phyloP scores from a whole-genome alignment of 1,140 invertebrate species.

The Drosophila trapezifrons region DNA sequence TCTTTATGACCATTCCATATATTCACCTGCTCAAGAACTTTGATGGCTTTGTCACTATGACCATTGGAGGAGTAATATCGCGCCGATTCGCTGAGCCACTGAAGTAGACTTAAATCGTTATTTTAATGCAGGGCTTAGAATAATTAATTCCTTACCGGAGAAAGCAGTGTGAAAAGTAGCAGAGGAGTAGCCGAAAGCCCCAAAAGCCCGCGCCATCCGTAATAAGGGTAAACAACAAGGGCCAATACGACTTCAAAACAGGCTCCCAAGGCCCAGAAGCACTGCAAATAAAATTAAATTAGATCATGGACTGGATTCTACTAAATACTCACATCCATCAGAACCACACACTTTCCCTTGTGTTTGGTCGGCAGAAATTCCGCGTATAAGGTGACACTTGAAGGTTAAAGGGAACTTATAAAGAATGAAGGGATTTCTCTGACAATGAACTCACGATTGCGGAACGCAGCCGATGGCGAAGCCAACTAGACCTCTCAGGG shows the following conservation, averaged over 20 bases:
- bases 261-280: constrained; percentile 98
- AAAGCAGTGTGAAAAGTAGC: constrained; percentile 92
- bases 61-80: constrained; percentile 94
- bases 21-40: constrained; percentile 91
- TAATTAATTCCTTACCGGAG: constrained; percentile 56
- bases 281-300: constrained; percentile 85
- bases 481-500: constrained; percentile 95
- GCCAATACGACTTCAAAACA: constrained; percentile 96
- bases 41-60: constrained; percentile 92
- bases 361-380: constrained; percentile 97
- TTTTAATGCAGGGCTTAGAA: not conserved
- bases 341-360: constrained; percentile 96
- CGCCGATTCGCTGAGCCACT: constrained; percentile 87
- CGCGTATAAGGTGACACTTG: constrained; percentile 96
- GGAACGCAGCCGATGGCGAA: constrained; percentile 98
- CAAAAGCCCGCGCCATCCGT: constrained; percentile 96
- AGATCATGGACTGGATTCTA: not conserved
- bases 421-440: not conserved
- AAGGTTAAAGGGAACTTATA: not conserved
- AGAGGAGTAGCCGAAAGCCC: constrained; percentile 94
- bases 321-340: constrained; percentile 92
- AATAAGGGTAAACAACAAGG: constrained; percentile 94
- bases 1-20: not conserved
- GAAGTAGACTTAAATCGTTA: too few species aligned
- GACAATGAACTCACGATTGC: constrained; percentile 91